Conservation (phyloP, 2,888 invertebrate species). For the Deroplatys truncata region DNA sequence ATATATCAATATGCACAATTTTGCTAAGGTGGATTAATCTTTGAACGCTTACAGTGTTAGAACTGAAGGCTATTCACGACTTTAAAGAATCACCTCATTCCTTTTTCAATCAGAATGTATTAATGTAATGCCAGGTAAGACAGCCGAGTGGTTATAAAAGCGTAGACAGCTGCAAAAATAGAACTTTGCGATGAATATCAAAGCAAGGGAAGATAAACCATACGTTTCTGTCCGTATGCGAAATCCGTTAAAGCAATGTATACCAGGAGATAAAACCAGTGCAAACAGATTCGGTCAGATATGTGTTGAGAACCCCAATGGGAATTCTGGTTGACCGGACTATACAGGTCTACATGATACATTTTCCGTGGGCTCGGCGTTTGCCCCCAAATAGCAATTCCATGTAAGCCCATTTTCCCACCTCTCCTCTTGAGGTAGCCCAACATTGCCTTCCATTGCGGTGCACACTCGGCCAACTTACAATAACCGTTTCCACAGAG, state of each 20-base stretch:
- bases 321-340: not conserved
- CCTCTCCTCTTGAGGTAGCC: constrained; percentile 6
- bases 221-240: too few relatives aligned
- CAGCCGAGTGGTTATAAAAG: too few relatives aligned
- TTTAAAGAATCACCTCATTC: too few relatives aligned
- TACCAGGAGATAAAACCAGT: not conserved
- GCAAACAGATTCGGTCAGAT: not conserved
- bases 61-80: too few relatives aligned
- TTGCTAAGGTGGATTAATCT: too few relatives aligned
- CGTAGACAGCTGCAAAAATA: too few relatives aligned
- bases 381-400: not conserved
- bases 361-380: not conserved
- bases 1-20: too few relatives aligned
- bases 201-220: too few relatives aligned
- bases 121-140: too few relatives aligned
- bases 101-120: too few relatives aligned
- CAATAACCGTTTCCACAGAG: not conserved
- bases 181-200: too few relatives aligned
- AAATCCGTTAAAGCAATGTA: not conserved
- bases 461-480: not conserved
- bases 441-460: not conserved
- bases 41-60: too few relatives aligned
- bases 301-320: not conserved
- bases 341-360: not conserved
- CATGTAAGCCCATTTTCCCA: not conserved